Base-by-base conservation (phyloP, 2,113 vertebrate genomes). In the Leucoraja erinaceus region DNA sequence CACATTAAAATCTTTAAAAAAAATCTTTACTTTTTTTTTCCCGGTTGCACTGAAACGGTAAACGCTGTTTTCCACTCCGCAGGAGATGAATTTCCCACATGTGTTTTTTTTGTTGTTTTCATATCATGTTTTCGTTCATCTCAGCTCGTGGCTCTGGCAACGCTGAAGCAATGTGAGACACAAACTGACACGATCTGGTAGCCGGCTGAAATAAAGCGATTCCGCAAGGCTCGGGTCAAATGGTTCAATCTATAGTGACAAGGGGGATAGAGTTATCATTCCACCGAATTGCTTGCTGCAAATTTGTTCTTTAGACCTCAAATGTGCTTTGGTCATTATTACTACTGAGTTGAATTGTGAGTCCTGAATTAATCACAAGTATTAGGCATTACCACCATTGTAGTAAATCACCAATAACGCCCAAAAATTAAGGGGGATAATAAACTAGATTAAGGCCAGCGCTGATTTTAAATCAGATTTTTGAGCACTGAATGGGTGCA, bases 401-500 rank as follows among this genome's bases (percentile, higher is more conserved):
- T 33, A 91, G 68, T 91, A 91, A 91, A 91, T 91, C 68, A 91
- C 66, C 33, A 91, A 91, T 54, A 91, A 72, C 72, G 68, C 90
- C 70, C 66, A 91, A 91, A 72, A 91, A 91, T 91, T 91, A 91
- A 91, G 68, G 83, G 63, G 90, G 47, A 91, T 47, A 91, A 91
- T 72, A 91, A 72, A 91, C 90, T 91, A 91, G 68, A 91, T 91
- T 70, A 91, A 91, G 90, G 66, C 66, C 66, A 91, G 68, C 47
- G 68, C 70, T 74, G 38, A 91, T 91, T 33, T 54, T 72, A 91
- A 91, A 91, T 91, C 90, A 72, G 90, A 47, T 91, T 91, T 90
- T 91, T 72, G 66, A 91, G 90, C 66, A 91, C 66, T 91, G 90
- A 91, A 91, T 54, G 90, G 47, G 66, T 74, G 90, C 90, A 91